Conservation (phyloP, 2,888 invertebrate genomes). For the Oligia latruncula region DNA sequence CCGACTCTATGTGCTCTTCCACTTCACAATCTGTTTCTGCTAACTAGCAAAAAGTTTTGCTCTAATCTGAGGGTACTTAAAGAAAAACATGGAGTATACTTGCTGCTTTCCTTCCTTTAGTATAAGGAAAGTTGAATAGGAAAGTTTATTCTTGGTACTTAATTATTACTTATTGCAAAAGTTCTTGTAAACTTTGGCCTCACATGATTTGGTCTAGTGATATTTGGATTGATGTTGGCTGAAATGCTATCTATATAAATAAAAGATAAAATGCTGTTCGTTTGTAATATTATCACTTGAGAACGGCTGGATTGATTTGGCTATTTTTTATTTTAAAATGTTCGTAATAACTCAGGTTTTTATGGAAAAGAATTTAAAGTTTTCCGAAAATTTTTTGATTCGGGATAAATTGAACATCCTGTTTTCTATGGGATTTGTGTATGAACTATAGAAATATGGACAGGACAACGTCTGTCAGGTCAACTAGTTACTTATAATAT, state of each 20-base stretch:
- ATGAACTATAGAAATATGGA: not conserved
- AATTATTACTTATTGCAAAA: slow-evolving; percentile 31
- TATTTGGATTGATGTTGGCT: not conserved
- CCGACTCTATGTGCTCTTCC: slow-evolving; percentile 27
- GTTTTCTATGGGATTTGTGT: not conserved
- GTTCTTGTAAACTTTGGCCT: not conserved
- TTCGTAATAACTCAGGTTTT: not conserved
- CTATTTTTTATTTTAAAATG: not conserved
- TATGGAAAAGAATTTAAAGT: not conserved
- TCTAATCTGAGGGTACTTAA: slow-evolving; percentile 26
- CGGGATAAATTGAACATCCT: not conserved
- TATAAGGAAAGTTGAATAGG: not conserved
- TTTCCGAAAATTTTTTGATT: not conserved
- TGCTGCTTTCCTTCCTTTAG: not conserved
- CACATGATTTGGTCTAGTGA: not conserved
- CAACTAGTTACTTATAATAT: not conserved
- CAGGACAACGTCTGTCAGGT: not conserved
- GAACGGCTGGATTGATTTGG: not conserved
- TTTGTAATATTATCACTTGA: not conserved
- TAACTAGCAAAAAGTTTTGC: slow-evolving; percentile 37
- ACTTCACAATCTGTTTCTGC: slow-evolving; percentile 32
- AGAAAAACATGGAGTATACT: slow-evolving; percentile 21
- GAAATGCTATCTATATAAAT: too few species aligned
- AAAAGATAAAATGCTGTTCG: not conserved
- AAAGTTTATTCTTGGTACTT: slow-evolving; percentile 22